Conservation (phyloP, 2,888 invertebrate genomes). For the Pseudococcus longispinus region DNA sequence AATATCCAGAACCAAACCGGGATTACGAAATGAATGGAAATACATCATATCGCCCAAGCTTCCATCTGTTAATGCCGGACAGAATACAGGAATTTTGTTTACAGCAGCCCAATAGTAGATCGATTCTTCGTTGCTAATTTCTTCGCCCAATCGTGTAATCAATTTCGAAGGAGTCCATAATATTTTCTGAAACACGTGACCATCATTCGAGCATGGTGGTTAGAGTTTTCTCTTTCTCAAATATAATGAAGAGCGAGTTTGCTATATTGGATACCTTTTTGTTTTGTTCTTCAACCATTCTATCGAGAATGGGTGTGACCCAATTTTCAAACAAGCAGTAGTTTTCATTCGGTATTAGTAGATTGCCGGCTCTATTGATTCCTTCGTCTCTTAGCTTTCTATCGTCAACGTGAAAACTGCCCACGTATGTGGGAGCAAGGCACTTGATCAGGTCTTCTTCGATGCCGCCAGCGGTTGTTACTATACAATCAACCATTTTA, state of each 20-base stretch:
- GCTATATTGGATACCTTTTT: conserved; percentile 63
- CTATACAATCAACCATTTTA: conserved; percentile 91
- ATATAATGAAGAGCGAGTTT: not conserved
- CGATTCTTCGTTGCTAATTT: conserved; percentile 87
- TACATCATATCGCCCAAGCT: conserved; percentile 99
- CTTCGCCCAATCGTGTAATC: conserved; percentile 83
- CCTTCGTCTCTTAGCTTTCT: conserved; percentile 81
- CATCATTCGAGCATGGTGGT: not conserved
- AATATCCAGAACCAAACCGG: conserved; percentile 92
- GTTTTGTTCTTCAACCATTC: conserved; percentile 88
- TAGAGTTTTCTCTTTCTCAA: not conserved
- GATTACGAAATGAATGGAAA: conserved; percentile 92
- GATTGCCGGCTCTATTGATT: conserved; percentile 89
- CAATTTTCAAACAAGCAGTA: conserved; percentile 98
- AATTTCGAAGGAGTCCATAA: conserved; percentile 94
- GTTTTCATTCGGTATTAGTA: conserved; percentile 96
- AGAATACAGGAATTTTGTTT: conserved; percentile 96
- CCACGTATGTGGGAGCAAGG: conserved; percentile 90
- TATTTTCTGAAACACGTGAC: conserved; percentile 63
- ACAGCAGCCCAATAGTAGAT: conserved; percentile 97
- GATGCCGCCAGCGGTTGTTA: conserved; percentile 96
- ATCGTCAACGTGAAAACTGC: conserved; percentile 87
- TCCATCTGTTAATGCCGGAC: conserved; percentile 97
- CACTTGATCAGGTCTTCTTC: conserved; percentile 99
- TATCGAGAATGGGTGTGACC: conserved; percentile 91